Evolutionary conservation across 2,113 vertebrate genomes (phyloP).

Genomic region (Thalassarche chlororhynchos): DNA sequence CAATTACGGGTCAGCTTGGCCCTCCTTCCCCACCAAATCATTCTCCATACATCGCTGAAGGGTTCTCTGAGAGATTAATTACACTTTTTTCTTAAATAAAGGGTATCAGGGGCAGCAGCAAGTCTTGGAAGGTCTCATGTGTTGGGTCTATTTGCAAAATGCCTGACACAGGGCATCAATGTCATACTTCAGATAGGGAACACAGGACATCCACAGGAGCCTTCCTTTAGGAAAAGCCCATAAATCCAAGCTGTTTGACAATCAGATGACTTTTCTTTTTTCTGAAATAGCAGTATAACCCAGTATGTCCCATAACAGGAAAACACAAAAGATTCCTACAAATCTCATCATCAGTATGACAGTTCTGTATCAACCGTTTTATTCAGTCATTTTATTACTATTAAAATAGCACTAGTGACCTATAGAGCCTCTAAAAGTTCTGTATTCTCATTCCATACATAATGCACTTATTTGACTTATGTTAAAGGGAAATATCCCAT

Average conservation of each 20-base stretch:
- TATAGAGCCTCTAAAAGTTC: not conserved
- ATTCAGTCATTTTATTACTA: not conserved
- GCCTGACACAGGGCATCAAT: not conserved
- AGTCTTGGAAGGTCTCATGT: not conserved
- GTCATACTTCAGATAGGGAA: not conserved
- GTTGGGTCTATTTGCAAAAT: not conserved
- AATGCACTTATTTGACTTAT: not conserved
- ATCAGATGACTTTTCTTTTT: not conserved
- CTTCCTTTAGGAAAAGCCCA: not conserved
- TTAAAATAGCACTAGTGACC: not conserved
- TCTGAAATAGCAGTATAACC: not conserved
- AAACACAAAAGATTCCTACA: not conserved
- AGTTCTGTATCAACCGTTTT: not conserved
- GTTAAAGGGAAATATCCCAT: not conserved
- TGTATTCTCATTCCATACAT: not conserved
- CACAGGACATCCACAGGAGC: not conserved
- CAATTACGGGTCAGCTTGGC: not conserved
- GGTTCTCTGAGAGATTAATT: not conserved
- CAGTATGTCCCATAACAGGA: not conserved
- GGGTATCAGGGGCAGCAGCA: not conserved
- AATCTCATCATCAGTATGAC: not conserved
- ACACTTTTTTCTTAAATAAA: not conserved
- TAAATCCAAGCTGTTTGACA: not conserved
- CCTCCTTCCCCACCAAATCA: not conserved
- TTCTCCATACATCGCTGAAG: not conserved